phyloP scores from a whole-genome alignment of 2,113 vertebrate species.

The Myanophis thanlyinensis region DNA sequence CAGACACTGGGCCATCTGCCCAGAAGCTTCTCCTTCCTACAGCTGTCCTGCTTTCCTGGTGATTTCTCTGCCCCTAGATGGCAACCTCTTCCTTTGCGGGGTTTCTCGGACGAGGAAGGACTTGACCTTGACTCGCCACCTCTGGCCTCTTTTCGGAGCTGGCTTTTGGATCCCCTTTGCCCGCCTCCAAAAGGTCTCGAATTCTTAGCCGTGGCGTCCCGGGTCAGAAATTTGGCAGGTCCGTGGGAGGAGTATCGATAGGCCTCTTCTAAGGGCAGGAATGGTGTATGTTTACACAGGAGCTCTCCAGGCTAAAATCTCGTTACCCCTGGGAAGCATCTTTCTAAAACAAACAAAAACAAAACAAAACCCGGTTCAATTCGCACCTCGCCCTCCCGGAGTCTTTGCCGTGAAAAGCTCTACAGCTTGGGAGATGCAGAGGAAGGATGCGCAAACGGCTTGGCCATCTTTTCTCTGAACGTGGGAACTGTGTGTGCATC shows the following conservation, averaged over 20 bases:
- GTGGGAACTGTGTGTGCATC: not conserved
- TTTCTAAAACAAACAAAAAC: too few species aligned
- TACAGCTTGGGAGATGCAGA: not conserved
- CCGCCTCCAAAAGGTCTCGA: not conserved
- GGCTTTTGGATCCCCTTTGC: not conserved
- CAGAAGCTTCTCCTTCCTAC: not conserved
- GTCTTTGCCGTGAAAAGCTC: not conserved
- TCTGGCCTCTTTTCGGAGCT: not conserved
- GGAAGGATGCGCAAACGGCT: not conserved
- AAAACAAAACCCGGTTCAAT: not conserved
- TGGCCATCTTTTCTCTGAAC: not conserved
- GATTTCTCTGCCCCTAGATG: not conserved
- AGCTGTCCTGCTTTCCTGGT: not conserved
- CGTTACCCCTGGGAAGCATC: not conserved
- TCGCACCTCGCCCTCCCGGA: not conserved
- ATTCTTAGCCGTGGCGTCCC: not conserved
- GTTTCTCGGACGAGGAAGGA: not conserved
- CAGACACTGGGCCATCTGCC: not conserved
- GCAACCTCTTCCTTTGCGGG: not conserved
- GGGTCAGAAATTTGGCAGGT: not conserved
- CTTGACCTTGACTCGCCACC: not conserved
- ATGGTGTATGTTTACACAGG: not conserved
- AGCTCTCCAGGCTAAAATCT: not conserved
- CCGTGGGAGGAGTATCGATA: not conserved
- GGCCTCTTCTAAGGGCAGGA: not conserved